These are phyloP conservation scores for Saturnia pavonia DNA, from an alignment of 2,888 invertebrate species.

Conservation along the genomic window DNA sequence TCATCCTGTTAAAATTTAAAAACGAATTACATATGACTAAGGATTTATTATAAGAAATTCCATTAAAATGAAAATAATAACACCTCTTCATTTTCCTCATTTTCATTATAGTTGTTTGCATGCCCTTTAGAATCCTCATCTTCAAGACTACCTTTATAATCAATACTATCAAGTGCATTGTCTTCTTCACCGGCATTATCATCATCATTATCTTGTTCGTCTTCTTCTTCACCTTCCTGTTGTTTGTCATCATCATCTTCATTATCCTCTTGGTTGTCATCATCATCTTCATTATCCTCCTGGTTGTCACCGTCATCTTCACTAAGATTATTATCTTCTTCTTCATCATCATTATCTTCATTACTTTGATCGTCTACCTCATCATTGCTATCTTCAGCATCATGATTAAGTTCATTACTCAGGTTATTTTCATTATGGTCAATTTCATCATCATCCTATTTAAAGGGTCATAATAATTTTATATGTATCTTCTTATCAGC, in stretches of 20 bases:
- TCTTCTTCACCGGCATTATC: constrained; percentile 47
- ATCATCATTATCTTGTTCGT: constrained; percentile 41
- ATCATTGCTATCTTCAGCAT: constrained; percentile 42
- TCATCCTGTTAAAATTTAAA: constrained; percentile 20
- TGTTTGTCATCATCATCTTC: constrained; percentile 25
- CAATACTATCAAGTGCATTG: constrained; percentile 41
- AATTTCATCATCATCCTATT: constrained; percentile 49
- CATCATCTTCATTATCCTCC: constrained; percentile 38
- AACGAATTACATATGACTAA: constrained; percentile 23
- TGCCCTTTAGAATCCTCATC: constrained; percentile 43
- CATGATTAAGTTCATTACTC: constrained; percentile 40
- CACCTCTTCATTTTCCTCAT: constrained; percentile 34
- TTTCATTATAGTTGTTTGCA: constrained; percentile 42
- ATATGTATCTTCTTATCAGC: neutral
- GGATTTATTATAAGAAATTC: constrained; percentile 1
- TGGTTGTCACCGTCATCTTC: constrained; percentile 32
- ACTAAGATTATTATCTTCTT: constrained; percentile 30
- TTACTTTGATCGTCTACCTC: constrained; percentile 33
- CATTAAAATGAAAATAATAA: neutral
- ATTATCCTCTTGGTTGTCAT: constrained; percentile 43
- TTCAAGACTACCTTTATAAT: constrained; percentile 36
- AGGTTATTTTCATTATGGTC: constrained; percentile 31
- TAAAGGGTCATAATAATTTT: constrained; percentile 18
- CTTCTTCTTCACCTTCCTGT: constrained; percentile 38
- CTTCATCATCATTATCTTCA: constrained; percentile 38